Conservation (phyloP, 2,113 vertebrate genomes). For the Empidonax alnorum region DNA sequence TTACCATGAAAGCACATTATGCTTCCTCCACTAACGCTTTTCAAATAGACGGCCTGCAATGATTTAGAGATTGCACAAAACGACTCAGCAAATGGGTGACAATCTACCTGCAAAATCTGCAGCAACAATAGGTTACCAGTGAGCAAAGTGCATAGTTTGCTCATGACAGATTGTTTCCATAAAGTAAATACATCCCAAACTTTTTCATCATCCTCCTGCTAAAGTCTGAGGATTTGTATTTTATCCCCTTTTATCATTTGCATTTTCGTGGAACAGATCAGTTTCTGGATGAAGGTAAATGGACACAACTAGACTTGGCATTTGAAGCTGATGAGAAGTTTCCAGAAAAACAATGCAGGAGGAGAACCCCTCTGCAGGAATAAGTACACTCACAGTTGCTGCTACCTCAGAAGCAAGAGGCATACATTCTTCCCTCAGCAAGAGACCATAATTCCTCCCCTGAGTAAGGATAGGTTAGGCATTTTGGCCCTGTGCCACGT, state of each 20-base stretch:
- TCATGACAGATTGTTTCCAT: neutral
- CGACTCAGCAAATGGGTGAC: neutral
- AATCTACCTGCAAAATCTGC: slow-evolving; percentile 3
- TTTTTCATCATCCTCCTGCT: neutral
- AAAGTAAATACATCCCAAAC: neutral
- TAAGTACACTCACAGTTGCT: neutral
- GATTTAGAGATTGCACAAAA: slow-evolving; percentile 54
- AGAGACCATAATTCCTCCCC: neutral
- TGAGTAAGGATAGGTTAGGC: neutral
- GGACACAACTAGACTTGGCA: neutral
- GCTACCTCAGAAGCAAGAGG: slow-evolving; percentile 27
- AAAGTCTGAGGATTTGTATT: neutral
- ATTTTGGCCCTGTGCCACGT: slow-evolving; percentile 1
- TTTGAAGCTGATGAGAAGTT: neutral
- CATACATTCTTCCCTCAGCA: neutral
- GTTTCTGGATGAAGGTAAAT: neutral
- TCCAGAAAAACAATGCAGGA: neutral
- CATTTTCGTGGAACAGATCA: neutral
- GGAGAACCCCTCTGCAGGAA: neutral
- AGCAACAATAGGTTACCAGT: neutral
- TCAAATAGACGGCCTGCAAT: slow-evolving; percentile 38
- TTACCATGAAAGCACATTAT: slow-evolving; percentile 71
- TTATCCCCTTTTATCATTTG: neutral
- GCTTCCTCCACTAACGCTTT: slow-evolving; percentile 24
- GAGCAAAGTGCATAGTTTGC: neutral